Evolutionary conservation across 2,797 vertebrate genomes (phyloP), one percentile per base, ranked within the genome.

Genomic region (Fratercula arctica): DNA sequence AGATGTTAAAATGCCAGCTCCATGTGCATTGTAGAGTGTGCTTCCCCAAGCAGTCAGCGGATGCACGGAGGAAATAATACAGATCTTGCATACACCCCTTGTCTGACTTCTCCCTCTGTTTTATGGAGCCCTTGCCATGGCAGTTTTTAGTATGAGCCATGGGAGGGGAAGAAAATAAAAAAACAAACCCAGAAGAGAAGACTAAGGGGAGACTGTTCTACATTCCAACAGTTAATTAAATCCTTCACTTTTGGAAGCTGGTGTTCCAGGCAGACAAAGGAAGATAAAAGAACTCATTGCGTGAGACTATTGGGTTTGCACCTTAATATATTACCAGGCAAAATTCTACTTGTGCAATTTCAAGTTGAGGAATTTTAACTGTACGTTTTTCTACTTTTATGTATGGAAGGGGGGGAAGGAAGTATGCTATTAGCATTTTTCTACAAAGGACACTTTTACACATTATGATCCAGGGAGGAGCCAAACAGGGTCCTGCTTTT

Each of bases 191-290:
- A 67, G 16, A 74, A 53, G 24, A 69, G 66, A 96, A 86, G 63
- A 85, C 93, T 89, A 94, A 89, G 26, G 43, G 85, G 54, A 96
- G 20, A 29, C 26, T 95, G 54, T 87, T 95, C 24, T 72, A 72
- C 73, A 31, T 74, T 94, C 56, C 72, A 95, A 39, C 51, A 87
- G 50, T 95, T 97, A 89, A 97, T 95, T 89, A 92, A 94, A 91
- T 85, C 31, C 59, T 96, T 95, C 25, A 9, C 53, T 93, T 96
- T 83, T 82, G 51, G 60, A 93, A 85, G 50, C 46, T 61, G 33
- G 25, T 91, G 31, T 97, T 96, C 43, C 50, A 93, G 73, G 70
- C 50, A 95, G 74, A 92, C 81, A 91, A 92, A 95, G 81, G 66
- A 91, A 89, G 64, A 75, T 74, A 70, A 85, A 94, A 86, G 46